phyloP scores from a whole-genome alignment of 2,888 invertebrate species.

The Drosophila pegasa region DNA sequence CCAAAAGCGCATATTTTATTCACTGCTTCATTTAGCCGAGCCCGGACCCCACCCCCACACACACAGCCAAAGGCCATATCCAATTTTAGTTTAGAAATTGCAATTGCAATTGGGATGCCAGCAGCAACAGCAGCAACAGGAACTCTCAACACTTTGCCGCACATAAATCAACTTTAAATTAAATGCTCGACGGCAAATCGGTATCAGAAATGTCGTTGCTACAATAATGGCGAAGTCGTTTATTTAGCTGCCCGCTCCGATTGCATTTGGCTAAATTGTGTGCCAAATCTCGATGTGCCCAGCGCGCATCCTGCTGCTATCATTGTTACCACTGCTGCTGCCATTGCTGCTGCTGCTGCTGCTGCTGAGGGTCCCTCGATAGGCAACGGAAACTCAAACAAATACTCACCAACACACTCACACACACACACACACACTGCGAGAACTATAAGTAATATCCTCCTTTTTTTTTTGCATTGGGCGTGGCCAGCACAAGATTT shows the following conservation, averaged over 20 bases:
- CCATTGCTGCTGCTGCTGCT: conserved; percentile 21
- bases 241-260: conserved; percentile 40
- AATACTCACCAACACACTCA: conserved; percentile 50
- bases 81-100: conserved; percentile 68
- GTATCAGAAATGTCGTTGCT: conserved; percentile 30
- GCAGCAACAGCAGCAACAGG: conserved; percentile 19
- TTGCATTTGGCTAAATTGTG: conserved; percentile 62
- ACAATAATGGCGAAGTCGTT: conserved; percentile 40
- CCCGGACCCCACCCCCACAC: conserved; percentile 2
- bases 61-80: conserved; percentile 32
- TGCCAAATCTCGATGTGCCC: conserved; percentile 53
- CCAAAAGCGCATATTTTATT: conserved; percentile 34
- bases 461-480: conserved; percentile 29
- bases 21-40: conserved; percentile 57
- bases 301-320: conserved; percentile 34
- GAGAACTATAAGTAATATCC: conserved; percentile 55
- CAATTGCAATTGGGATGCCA: conserved; percentile 67
- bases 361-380: conserved; percentile 43
- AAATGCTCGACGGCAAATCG: conserved; percentile 53
- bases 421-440: conserved; percentile 16
- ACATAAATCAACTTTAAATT: conserved; percentile 77
- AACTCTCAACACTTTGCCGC: conserved; percentile 24
- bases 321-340: conserved; percentile 1
- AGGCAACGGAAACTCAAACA: conserved; percentile 63
- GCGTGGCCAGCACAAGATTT: conserved; percentile 58